Base-by-base conservation (phyloP, 37 sponge, comb jelly and placozoan species). In the Oscarella lobularis region DNA sequence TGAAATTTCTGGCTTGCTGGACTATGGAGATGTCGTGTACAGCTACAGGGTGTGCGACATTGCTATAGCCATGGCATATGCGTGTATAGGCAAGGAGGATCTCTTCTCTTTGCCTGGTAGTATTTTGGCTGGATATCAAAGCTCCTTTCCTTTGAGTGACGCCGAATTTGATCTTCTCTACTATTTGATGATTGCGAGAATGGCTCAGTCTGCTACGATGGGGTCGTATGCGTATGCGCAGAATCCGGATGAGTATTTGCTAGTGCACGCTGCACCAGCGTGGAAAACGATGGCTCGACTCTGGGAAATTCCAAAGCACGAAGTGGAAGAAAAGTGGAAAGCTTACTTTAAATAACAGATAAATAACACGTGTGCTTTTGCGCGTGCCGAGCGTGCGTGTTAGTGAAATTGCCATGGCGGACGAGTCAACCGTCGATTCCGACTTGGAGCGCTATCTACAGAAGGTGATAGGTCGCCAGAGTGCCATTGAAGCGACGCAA, bases 41-140 rank as follows among this genome's bases (percentile, higher is more conserved):
- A 48, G 60, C 60, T 48, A 48, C 20, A 9, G 60, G 20, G 60
- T 48, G 14, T 9, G 14, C 20, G 60, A 48, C 20, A 48, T 48
- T 48, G 60, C 60, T 27, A 48, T 48, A 48, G 60, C 60, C 9
- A 48, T 48, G 60, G 60, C 60, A 48, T 48, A 48, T 20, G 60
- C 60, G 9, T 9, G 14, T 9, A 48, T 48, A 9, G 60, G 60
- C 9, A 48, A 48, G 60, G 20, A 48, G 20, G 20, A 48, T 20
- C 14, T 9, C 20, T 48, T 48, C 14, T 27, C 9, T 27, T 20
- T 48, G 14, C 14, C 20, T 27, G 20, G 60, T 48, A 9, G 60
- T 48, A 48, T 48, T 20, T 20, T 48, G 60, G 60, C 60, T 20
- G 60, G 60, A 48, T 48, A 48, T 48, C 60, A 48, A 9, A 48